phyloP scores from a whole-genome alignment of 2,888 invertebrate species.

The Halocaridina rubra region DNA sequence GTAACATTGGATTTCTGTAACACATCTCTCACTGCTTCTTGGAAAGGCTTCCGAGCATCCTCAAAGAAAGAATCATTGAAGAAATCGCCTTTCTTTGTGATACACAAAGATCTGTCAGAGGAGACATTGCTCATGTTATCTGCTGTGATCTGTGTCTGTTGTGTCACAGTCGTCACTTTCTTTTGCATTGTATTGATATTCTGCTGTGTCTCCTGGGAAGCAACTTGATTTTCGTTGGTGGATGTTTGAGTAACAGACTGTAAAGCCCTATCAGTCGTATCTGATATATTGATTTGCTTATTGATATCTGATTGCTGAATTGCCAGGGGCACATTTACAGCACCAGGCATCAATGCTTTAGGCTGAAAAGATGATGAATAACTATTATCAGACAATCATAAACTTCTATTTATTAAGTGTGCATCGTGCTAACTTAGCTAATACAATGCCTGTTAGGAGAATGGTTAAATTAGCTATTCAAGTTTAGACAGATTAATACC shows the following conservation, averaged over 20 bases:
- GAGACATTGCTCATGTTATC: neutral
- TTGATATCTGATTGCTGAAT: neutral
- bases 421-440: no score
- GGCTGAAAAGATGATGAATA: no score
- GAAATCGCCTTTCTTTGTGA: slow-evolving; percentile 24
- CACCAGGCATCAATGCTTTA: neutral
- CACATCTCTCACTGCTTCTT: slow-evolving; percentile 33
- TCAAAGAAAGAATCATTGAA: slow-evolving; percentile 51
- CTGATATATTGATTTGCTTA: neutral
- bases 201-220: neutral
- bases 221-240: neutral
- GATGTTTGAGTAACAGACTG: neutral
- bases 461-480: no score
- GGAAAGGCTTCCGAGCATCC: slow-evolving; percentile 35
- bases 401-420: no score
- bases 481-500: no score
- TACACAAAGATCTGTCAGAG: neutral
- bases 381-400: no score
- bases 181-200: neutral
- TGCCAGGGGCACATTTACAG: neutral
- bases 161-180: neutral
- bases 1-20: slow-evolving; percentile 23
- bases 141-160: neutral
- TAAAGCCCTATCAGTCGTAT: neutral
- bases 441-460: no score